A percentile compares a stretch with the other conserved stretches of the same genome.
These are phyloP conservation scores for Ictalurus furcatus DNA, from an alignment of 2,113 vertebrate species.

Conservation along the genomic window DNA sequence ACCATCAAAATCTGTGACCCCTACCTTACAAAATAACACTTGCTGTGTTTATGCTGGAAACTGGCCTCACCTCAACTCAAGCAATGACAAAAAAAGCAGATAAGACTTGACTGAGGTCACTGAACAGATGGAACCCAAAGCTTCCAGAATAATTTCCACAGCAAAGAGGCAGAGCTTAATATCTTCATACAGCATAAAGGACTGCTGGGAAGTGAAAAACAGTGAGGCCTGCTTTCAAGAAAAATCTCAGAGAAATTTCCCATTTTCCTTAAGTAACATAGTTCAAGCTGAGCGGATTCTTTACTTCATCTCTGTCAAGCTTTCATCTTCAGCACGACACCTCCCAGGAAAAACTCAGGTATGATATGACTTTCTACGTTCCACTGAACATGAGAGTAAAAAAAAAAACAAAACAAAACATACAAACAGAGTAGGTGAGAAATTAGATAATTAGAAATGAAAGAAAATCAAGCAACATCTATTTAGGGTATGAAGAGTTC, in stretches of 20 bases:
- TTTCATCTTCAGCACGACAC: slow-evolving; percentile 55
- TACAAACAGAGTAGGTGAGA: neutral
- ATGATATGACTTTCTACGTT: slow-evolving; percentile 55
- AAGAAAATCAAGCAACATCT: neutral
- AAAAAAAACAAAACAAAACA: neutral
- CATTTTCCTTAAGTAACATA: slow-evolving; percentile 38
- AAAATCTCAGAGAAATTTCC: slow-evolving; percentile 42
- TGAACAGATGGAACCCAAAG: slow-evolving; percentile 68
- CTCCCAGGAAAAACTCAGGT: slow-evolving; percentile 60
- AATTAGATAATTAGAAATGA: neutral
- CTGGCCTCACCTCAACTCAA: neutral
- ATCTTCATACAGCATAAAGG: slow-evolving; percentile 58
- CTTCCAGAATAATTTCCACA: slow-evolving; percentile 64
- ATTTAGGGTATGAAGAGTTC: neutral
- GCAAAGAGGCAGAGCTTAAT: slow-evolving; percentile 67
- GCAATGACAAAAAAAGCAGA: slow-evolving; percentile 53
- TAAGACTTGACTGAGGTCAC: slow-evolving; percentile 68
- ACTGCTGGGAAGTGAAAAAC: slow-evolving; percentile 65
- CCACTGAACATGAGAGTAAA: neutral
- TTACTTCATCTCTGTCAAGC: slow-evolving; percentile 57
- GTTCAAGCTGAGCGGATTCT: slow-evolving; percentile 37
- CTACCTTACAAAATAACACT: neutral
- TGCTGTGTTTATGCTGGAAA: neutral
- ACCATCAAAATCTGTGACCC: neutral
- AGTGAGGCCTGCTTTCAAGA: slow-evolving; percentile 53